A percentile compares a stretch with the other conserved stretches of the same genome.
Evolutionary conservation across 2,113 vertebrate genomes (phyloP).

Genomic region (Odocoileus hemionus): DNA sequence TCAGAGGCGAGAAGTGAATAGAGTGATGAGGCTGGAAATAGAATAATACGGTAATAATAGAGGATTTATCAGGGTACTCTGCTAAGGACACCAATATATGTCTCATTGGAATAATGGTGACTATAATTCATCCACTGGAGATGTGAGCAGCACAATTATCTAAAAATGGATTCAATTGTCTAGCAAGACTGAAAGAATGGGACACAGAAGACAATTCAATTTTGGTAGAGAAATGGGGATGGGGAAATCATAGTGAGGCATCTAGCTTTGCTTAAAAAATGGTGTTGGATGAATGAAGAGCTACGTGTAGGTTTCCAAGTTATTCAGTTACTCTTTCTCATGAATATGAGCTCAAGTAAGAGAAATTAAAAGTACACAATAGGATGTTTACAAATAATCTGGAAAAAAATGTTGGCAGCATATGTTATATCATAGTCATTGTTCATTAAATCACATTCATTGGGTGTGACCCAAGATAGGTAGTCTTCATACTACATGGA

Average conservation of each 20-base stretch:
- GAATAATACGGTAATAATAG: background rate
- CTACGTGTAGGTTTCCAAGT: background rate
- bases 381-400: background rate
- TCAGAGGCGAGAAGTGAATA: background rate
- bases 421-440: background rate
- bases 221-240: background rate
- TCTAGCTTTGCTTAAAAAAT: background rate
- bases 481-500: background rate
- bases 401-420: background rate
- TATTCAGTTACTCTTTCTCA: background rate
- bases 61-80: background rate
- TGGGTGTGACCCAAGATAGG: background rate
- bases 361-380: background rate
- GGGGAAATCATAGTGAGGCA: background rate
- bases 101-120: background rate
- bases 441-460: background rate
- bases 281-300: background rate
- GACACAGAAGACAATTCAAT: background rate
- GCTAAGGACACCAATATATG: background rate
- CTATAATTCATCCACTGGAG: background rate
- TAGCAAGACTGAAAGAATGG: background rate
- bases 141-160: background rate
- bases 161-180: background rate
- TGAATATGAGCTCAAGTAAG: constrained; percentile 7
- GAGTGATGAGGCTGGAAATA: background rate